Evolutionary conservation across 35 echinoderm and acorn worm species (phyloP), one percentile per base, ranked within the genome.

Genomic region (Holothuria glaberrima): DNA sequence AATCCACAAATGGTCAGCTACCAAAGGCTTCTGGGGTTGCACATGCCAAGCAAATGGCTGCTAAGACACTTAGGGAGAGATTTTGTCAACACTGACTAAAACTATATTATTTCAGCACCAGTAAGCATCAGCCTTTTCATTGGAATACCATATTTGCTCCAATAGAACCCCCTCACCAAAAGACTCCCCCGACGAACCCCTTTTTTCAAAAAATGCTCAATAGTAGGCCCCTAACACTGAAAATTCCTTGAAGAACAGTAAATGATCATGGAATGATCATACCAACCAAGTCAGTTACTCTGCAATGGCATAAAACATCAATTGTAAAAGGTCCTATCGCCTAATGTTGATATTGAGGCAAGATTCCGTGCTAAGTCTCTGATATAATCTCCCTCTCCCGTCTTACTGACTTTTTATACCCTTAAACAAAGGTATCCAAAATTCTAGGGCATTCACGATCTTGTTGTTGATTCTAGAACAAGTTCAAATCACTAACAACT

Each of bases 221-320:
- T 64, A 14, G 26, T 22, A 64, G 60, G 13, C 13, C 13, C 60
- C 60, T 64, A 64, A 64, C 60, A 64, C 60, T 22, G 60, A 2
- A 64, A 64, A 64, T 64, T 64, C 60, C 60, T 64, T 64, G 60
- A 64, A 64, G 60, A 64, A 64, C 60, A 64, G 60, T 64, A 64
- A 3, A 64, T 4, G 60, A 14, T 64, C 60, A 64, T 64, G 26
- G 4, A 5, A 64, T 64, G 60, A 64, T 64, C 13, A 64, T 64
- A 64, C 60, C 60, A 64, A 64, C 60, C 3, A 4, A 5, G 60
- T 64, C 60, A 14, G 60, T 64, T 64, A 64, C 60, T 64, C 60
- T 64, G 12, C 60, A 64, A 64, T 64, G 60, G 60, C 60, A 64
- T 5, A 64, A 64, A 64, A 64, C 60, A 64, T 64, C 60, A 64